Conservation (phyloP, 2,888 invertebrate species). For the Thymelicus sylvestris region DNA sequence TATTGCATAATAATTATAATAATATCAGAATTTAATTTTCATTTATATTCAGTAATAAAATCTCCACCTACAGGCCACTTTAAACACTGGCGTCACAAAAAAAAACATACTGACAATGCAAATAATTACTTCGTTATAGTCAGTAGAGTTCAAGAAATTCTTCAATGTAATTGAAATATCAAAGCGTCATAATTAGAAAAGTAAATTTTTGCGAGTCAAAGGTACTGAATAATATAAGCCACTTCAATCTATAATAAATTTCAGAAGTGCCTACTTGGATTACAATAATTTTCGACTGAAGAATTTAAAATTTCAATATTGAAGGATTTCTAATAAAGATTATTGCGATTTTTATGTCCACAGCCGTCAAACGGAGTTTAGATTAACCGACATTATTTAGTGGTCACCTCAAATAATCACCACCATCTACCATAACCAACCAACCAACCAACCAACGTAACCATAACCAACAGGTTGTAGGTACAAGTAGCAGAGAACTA, state of each 20-base stretch:
- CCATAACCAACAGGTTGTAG: too few species aligned
- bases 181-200: slow-evolving; percentile 27
- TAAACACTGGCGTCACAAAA: too few species aligned
- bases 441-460: too few species aligned
- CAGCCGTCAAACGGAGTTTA: too few species aligned
- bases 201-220: slow-evolving; percentile 17
- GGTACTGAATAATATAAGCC: slow-evolving; percentile 25
- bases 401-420: too few species aligned
- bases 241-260: slow-evolving; percentile 37
- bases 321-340: slow-evolving; percentile 1
- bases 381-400: too few species aligned
- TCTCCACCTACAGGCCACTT: too few species aligned
- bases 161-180: not conserved
- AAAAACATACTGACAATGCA: not conserved
- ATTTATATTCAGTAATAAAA: too few species aligned
- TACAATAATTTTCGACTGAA: slow-evolving; percentile 21
- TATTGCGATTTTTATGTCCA: too few species aligned
- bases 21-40: too few species aligned
- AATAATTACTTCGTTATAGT: not conserved
- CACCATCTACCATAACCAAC: too few species aligned
- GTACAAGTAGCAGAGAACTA: too few species aligned
- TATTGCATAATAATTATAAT: slow-evolving; percentile 42
- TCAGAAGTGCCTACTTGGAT: slow-evolving; percentile 38
- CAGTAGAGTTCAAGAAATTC: not conserved
- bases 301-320: slow-evolving; percentile 22